Evolutionary conservation across 2,797 vertebrate species (phyloP), one percentile per base, ranked within the genome.

Genomic region (Tenualosa thibaudeaui): DNA sequence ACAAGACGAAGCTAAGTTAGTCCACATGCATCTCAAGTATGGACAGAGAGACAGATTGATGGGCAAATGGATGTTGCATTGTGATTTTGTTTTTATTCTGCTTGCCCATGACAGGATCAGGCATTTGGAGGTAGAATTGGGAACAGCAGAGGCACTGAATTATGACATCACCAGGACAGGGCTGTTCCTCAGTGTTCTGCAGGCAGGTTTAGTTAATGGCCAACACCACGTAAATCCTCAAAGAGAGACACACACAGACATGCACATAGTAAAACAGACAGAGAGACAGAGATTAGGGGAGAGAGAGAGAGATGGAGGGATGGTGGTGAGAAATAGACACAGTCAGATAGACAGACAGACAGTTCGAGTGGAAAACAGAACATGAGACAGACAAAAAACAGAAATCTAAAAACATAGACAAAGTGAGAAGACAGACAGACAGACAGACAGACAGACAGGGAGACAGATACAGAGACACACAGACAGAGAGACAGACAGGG

Each of bases 61-160:
- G 10, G 65, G 37, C 65, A 60, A 40, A 78, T 43, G 2, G 40
- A 31, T 13, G 71, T 19, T 75, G 15, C 4, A 9, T 6, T 7
- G 17, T 78, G 71, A 19, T 46, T 46, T 46, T 78, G 43, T 78
- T 46, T 46, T 17, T 22, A 19, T 46, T 78, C 40, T 46, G 71
- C 71, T 43, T 19, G 68, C 31, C 3, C 68, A 40, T 75, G 68
- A 43, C 15, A 75, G 31, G 68, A 75, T 17, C 37, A 5, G 31
- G 26, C 65, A 37, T 71, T 71, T 75, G 68, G 37, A 75, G 68
- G 40, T 75, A 75, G 68, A 37, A 78, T 78, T 78, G 71, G 40
- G 40, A 78, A 17, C 71, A 22, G 71, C 71, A 78, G 40, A 22
- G 37, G 68, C 68, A 1, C 40, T 46, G 40, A 78, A 22, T 78